Conservation (phyloP, 2,888 invertebrate genomes). For the Bombylius major region DNA sequence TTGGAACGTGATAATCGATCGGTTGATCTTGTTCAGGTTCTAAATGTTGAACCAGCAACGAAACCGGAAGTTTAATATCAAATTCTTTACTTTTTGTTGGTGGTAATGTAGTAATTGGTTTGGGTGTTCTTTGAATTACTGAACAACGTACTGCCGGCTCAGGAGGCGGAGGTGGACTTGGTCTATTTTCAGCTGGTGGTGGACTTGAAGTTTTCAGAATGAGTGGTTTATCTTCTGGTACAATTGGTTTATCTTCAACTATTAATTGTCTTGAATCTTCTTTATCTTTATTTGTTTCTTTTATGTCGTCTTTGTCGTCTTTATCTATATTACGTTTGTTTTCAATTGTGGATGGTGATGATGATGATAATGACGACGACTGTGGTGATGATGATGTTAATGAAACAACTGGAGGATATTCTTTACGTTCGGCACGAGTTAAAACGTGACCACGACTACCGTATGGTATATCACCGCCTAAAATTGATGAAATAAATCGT, state of each 20-base stretch:
- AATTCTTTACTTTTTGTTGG: conserved; percentile 27
- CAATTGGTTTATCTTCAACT: conserved; percentile 50
- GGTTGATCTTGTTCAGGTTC: conserved; percentile 75
- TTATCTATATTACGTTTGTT: background rate
- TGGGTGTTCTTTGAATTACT: conserved; percentile 71
- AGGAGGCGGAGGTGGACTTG: conserved; percentile 48
- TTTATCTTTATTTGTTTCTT: conserved; percentile 43
- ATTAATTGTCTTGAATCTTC: conserved; percentile 41
- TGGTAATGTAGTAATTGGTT: conserved; percentile 21
- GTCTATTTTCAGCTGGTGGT: conserved; percentile 37
- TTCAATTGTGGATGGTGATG: background rate
- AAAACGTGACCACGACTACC: conserved; percentile 66
- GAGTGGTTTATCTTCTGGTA: conserved; percentile 49
- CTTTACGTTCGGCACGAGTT: conserved; percentile 72
- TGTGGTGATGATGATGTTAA: background rate
- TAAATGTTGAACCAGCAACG: conserved; percentile 33
- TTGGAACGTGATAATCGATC: conserved; percentile 79
- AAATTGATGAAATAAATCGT: conserved; percentile 65
- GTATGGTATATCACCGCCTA: conserved; percentile 70
- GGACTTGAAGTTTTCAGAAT: conserved; percentile 43
- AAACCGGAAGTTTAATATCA: conserved; percentile 42
- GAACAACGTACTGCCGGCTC: conserved; percentile 60
- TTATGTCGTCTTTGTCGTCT: conserved; percentile 29
- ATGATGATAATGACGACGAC: background rate
- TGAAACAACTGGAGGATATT: conserved; percentile 44